A percentile compares a stretch with the other conserved stretches of the same genome.
These are phyloP conservation scores for Eupeodes latifasciatus DNA, from an alignment of 2,888 invertebrate species.

Conservation along the genomic window DNA sequence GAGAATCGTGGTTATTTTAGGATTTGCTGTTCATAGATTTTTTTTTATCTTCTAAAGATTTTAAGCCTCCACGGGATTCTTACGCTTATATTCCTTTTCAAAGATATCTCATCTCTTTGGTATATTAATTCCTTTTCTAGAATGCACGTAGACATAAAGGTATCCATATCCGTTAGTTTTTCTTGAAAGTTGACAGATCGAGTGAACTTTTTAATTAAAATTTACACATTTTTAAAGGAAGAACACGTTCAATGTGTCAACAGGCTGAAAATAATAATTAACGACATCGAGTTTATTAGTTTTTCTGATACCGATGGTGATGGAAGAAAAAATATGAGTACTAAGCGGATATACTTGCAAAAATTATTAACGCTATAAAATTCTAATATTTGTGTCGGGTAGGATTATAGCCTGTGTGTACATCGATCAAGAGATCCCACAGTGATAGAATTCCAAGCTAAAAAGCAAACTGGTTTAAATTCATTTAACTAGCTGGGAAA, in stretches of 20 bases:
- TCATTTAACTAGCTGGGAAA: too few relatives aligned
- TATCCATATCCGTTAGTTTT: constrained; percentile 1
- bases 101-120: not conserved
- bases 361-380: too few relatives aligned
- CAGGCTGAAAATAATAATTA: constrained; percentile 3
- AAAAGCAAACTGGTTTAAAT: too few relatives aligned
- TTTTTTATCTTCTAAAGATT: not conserved
- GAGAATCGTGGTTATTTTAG: not conserved
- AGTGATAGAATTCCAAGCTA: too few relatives aligned
- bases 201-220: not conserved
- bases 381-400: too few relatives aligned
- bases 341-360: not conserved
- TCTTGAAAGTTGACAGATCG: not conserved
- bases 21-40: not conserved
- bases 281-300: constrained; percentile 5
- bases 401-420: too few relatives aligned
- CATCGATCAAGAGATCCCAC: too few relatives aligned
- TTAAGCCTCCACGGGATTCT: not conserved
- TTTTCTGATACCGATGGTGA: not conserved
- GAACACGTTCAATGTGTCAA: constrained; percentile 10
- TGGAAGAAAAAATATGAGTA: not conserved
- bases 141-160: not conserved
- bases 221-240: constrained; percentile 8
- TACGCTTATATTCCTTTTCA: not conserved
- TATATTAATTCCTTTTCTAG: not conserved